Percentiles rank a stretch among this genome's conserved stretches.
Evolutionary conservation across 2,113 vertebrate species (phyloP).

Genomic region (Rhipidura dahli): DNA sequence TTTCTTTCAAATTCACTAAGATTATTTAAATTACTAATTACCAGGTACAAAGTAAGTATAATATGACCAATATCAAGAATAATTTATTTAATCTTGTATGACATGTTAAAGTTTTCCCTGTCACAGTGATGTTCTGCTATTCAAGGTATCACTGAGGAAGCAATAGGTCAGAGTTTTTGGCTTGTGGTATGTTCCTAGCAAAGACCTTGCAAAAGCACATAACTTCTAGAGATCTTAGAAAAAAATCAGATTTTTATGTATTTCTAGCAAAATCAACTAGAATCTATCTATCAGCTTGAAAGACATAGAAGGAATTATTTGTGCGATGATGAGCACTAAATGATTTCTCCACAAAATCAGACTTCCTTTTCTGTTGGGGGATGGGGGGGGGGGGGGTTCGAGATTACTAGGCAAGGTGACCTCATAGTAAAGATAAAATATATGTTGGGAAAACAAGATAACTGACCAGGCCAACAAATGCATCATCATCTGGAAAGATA

Average conservation of each 20-base stretch:
- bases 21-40: not conserved
- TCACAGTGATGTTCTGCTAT: not conserved
- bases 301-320: not conserved
- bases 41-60: not conserved
- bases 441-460: not conserved
- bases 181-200: not conserved
- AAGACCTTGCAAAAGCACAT: not conserved
- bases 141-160: not conserved
- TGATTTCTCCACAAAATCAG: rapidly evolving
- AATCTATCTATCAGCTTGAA: not conserved
- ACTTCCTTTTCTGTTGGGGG: not conserved
- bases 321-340: not conserved
- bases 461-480: not conserved
- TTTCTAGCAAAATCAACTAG: not conserved
- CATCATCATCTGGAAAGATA: not conserved
- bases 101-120: not conserved
- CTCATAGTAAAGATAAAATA: not conserved
- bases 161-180: not conserved
- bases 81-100: not conserved
- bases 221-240: not conserved
- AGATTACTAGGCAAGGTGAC: not conserved
- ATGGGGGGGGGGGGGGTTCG: rapidly evolving
- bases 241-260: not conserved
- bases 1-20: not conserved
- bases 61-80: not conserved